Evolutionary conservation across 2,113 vertebrate species (phyloP).

Genomic region (Calidris pugnax): DNA sequence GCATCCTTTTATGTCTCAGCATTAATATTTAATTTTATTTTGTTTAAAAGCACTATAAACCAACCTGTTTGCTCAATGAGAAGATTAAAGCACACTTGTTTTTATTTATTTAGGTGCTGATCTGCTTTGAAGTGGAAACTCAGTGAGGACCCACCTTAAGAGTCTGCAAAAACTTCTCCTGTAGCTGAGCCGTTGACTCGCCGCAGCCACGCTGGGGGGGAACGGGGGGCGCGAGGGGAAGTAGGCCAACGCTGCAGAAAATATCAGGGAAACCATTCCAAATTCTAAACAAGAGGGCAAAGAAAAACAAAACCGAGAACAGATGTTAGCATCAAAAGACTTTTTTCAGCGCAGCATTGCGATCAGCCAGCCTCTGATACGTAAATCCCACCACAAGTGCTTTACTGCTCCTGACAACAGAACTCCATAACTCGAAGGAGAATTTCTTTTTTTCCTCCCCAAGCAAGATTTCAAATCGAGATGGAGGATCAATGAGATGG

Average conservation of each 20-base stretch:
- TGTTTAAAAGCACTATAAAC: slow-evolving; percentile 40
- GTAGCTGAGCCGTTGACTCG: slow-evolving; percentile 93
- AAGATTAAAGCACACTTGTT: slow-evolving; percentile 46
- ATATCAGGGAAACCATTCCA: slow-evolving; percentile 85
- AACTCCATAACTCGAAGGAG: background rate
- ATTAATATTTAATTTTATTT: slow-evolving; percentile 60
- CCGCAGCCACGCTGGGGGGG: slow-evolving; percentile 95
- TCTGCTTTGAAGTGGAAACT: background rate
- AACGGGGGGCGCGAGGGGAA: slow-evolving; percentile 92
- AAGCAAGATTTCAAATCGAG: background rate
- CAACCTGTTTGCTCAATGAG: slow-evolving; percentile 29
- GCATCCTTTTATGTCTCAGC: slow-evolving; percentile 6
- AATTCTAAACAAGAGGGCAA: slow-evolving; percentile 80
- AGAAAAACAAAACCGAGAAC: slow-evolving; percentile 22
- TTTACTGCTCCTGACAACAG: background rate
- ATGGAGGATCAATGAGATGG: background rate
- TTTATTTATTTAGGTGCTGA: slow-evolving; percentile 42
- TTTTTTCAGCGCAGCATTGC: background rate
- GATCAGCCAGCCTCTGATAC: background rate
- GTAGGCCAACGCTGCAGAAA: slow-evolving; percentile 85
- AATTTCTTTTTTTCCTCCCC: background rate
- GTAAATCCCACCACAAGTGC: background rate
- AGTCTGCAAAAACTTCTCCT: slow-evolving; percentile 91
- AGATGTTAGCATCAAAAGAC: background rate
- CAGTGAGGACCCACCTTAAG: slow-evolving; percentile 79